Base-by-base conservation (phyloP, 2,113 vertebrate species). In the Salvelinus alpinus region DNA sequence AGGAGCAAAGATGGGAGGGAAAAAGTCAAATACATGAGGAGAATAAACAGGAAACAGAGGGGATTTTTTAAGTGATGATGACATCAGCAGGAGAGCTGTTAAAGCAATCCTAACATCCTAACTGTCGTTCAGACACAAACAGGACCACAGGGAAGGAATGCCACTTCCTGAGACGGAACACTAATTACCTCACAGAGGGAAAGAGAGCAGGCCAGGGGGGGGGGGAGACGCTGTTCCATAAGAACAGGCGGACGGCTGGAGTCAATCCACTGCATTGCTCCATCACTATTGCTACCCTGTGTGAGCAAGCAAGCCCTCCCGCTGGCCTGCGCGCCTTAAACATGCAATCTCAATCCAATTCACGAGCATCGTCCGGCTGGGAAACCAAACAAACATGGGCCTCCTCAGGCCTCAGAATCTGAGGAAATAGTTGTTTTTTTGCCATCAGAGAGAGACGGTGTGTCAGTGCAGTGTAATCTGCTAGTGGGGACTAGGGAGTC, bases 401-500 rank as follows among this genome's bases (percentile, higher is more conserved):
- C 79, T 75, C 24, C 48, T 54, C 11, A 16, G 48, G 48, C 75
- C 73, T 59, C 72, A 1, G 86, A 87, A 87, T 90, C 90, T 82
- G 86, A 89, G 92, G 92, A 93, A 92, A 83, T 87, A 84, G 85
- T 34, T 34, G 31, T 6, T 6, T 89, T 92, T 88, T 88, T 78
- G 83, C 75, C 78, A 72, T 85, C 18, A 5, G 64, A 82, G 51
- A 54, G 51, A 54, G 38, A 44, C 38, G 3, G 51, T 54, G 80
- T 84, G 84, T 86, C 87, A 78, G 65, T 59, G 29, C 64, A 60
- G 86, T 83, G 83, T 87, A 90, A 89, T 90, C 84, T 80, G 73
- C 76, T 72, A 83, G 14, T 79, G 78, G 68, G 84, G 80, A 70
- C 76, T 57, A 59, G 2, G 84, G 79, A 70, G 78, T 62, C 59